Evolutionary conservation across 2,797 vertebrate species (phyloP).

Genomic region (Alauda arvensis): DNA sequence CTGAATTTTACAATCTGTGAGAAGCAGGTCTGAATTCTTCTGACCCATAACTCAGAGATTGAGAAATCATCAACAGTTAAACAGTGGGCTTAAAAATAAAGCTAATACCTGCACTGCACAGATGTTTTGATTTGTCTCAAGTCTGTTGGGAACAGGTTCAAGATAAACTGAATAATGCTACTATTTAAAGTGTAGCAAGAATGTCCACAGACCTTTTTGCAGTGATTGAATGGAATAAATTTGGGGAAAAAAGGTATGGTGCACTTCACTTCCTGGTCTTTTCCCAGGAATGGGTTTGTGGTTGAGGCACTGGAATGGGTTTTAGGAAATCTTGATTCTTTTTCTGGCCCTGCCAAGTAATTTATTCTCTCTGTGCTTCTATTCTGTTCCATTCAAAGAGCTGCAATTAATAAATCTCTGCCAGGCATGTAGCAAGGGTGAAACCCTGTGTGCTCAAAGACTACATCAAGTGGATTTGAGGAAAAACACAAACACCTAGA

Average conservation of each 20-base stretch:
- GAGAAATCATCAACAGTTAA: neutral
- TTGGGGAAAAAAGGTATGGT: accelerated
- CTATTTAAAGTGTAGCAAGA: neutral
- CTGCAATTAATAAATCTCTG: neutral
- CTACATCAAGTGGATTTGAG: accelerated
- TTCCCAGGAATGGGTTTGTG: neutral
- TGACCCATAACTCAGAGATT: neutral
- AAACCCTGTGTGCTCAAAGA: neutral
- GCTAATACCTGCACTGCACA: neutral
- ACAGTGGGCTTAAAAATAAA: neutral
- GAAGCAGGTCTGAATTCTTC: neutral
- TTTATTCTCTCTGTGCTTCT: neutral
- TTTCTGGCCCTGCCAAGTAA: neutral
- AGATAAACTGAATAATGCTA: conserved; percentile 8
- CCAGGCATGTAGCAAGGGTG: neutral
- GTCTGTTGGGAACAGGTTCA: neutral
- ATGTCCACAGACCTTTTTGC: neutral
- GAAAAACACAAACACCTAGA: neutral
- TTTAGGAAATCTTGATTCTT: conserved; percentile 16
- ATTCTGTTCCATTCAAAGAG: neutral
- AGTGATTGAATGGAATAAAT: neutral
- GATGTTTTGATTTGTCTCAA: conserved; percentile 2
- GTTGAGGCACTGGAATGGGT: neutral
- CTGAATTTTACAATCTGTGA: neutral
- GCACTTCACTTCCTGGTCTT: neutral